These are phyloP conservation scores for Napeogenes inachia DNA, from an alignment of 2,888 invertebrate genomes.

Conservation along the genomic window DNA sequence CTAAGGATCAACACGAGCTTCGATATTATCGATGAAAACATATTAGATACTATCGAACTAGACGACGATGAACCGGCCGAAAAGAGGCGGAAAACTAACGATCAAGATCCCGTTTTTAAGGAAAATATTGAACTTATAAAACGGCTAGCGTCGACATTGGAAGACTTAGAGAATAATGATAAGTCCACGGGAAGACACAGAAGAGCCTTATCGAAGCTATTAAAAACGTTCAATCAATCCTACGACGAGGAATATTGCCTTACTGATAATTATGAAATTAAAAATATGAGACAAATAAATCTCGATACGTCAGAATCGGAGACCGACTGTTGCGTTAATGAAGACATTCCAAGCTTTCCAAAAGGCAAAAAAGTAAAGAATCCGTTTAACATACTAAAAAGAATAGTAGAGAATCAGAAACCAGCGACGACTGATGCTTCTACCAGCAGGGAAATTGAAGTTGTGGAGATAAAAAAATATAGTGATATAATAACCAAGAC, in stretches of 20 bases:
- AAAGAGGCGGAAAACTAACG: slow-evolving; percentile 42
- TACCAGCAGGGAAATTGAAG: slow-evolving; percentile 18
- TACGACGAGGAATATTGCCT: slow-evolving; percentile 58
- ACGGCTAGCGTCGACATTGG: slow-evolving; percentile 48
- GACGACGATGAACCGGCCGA: slow-evolving; percentile 49
- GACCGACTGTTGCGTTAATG: slow-evolving; percentile 49
- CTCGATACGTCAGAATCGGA: slow-evolving; percentile 56
- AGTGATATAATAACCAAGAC: slow-evolving; percentile 33
- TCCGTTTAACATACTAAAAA: slow-evolving; percentile 60
- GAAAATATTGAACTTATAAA: slow-evolving; percentile 49
- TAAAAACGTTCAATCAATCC: slow-evolving; percentile 60
- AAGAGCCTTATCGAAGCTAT: slow-evolving; percentile 53
- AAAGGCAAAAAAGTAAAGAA: slow-evolving; percentile 53
- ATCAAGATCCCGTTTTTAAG: slow-evolving; percentile 36
- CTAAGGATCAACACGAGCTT: slow-evolving; percentile 45
- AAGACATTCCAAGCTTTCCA: slow-evolving; percentile 35
- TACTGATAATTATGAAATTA: slow-evolving; percentile 46
- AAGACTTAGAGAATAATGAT: slow-evolving; percentile 43
- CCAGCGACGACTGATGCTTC: slow-evolving; percentile 19
- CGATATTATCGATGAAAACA: slow-evolving; percentile 45
- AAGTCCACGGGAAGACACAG: slow-evolving; percentile 48
- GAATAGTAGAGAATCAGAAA: slow-evolving; percentile 42
- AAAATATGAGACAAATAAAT: slow-evolving; percentile 49
- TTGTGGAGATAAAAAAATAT: slow-evolving; percentile 31
- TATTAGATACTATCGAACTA: slow-evolving; percentile 58